Conservation (phyloP, 2,797 vertebrate species). For the Chanos chanos region DNA sequence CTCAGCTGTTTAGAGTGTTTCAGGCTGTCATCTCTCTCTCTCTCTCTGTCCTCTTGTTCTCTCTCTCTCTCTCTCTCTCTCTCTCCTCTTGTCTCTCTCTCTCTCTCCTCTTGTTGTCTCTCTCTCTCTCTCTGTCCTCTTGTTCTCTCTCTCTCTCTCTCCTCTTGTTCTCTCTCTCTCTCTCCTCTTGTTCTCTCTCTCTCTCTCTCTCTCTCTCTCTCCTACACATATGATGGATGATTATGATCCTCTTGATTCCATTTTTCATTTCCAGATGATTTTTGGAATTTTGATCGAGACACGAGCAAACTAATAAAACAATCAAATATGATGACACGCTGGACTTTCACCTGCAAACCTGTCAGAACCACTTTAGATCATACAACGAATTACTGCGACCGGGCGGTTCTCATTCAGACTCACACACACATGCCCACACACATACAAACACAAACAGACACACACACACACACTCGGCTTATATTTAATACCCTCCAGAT, state of each 20-base stretch:
- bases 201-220: neutral
- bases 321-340: conserved; percentile 28
- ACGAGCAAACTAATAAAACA: conserved; percentile 34
- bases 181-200: neutral
- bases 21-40: conserved; percentile 17
- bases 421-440: too few relatives aligned
- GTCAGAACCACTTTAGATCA: conserved; percentile 25
- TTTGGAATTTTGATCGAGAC: conserved; percentile 30
- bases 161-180: neutral
- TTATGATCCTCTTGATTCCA: conserved; percentile 24
- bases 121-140: neutral
- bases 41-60: neutral
- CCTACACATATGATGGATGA: conserved; percentile 20
- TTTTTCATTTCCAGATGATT: conserved; percentile 36
- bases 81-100: neutral
- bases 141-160: too few relatives aligned
- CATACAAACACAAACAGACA: too few relatives aligned
- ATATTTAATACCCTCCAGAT: too few relatives aligned
- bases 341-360: conserved; percentile 12
- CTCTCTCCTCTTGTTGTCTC: neutral
- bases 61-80: conserved; percentile 14
- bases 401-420: too few relatives aligned
- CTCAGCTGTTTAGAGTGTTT: conserved; percentile 45
- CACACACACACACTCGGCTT: too few relatives aligned
- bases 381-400: too few relatives aligned